phyloP scores from a whole-genome alignment of 1,140 invertebrate genomes.

The Drosophila ogumai region DNA sequence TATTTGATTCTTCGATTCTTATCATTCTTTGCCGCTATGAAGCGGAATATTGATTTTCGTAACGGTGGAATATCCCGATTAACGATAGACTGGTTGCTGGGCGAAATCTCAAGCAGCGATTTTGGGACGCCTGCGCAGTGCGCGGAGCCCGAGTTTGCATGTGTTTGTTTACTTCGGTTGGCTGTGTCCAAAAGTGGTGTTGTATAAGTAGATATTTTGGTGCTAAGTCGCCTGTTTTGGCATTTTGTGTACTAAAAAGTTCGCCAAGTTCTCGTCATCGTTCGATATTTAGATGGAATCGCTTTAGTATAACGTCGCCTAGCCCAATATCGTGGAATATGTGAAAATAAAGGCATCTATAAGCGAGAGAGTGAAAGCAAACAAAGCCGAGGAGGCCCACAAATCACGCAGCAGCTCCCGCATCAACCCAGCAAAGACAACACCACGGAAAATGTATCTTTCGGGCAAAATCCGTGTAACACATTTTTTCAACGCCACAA shows the following conservation, averaged over 20 bases:
- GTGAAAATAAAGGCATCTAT: conserved; percentile 1
- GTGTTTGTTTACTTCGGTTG: conserved; percentile 75
- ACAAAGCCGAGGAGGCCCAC: conserved; percentile 13
- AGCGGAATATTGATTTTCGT: conserved; percentile 37
- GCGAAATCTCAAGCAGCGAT: conserved; percentile 13
- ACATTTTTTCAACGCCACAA: conserved; percentile 46
- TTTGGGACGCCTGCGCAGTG: conserved; percentile 53
- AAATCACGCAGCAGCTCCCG: conserved; percentile 14
- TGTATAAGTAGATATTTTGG: conserved; percentile 65
- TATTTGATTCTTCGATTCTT: background rate
- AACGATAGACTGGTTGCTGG: conserved; percentile 45
- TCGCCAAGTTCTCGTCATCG: conserved; percentile 24
- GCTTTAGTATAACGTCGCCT: conserved; percentile 2
- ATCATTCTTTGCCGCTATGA: conserved; percentile 10
- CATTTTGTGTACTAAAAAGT: conserved; percentile 46
- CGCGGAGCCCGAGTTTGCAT: conserved; percentile 64
- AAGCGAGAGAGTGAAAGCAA: conserved; percentile 6
- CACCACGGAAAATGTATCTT: conserved; percentile 55
- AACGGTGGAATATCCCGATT: conserved; percentile 24
- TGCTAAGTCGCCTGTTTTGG: conserved; percentile 56
- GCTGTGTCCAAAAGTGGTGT: conserved; percentile 60
- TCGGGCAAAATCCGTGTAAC: conserved; percentile 47
- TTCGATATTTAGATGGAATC: conserved; percentile 26
- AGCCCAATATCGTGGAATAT: conserved; percentile 10
- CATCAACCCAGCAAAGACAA: conserved; percentile 36